Base-by-base conservation (phyloP, 1,140 invertebrate species). In the Planococcus citri region DNA sequence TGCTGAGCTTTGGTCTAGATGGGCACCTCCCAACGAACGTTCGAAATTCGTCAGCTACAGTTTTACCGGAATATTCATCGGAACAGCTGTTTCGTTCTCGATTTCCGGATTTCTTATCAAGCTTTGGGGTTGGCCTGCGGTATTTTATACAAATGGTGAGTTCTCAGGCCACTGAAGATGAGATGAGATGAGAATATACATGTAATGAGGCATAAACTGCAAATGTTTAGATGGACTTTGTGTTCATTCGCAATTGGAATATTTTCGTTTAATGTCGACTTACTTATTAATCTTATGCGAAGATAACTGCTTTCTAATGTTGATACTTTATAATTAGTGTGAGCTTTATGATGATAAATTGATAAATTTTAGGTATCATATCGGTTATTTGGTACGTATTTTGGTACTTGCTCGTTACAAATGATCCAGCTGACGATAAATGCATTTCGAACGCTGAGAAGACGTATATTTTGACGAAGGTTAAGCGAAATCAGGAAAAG, bases 131-230 rank as follows among this genome's bases (percentile, higher is more conserved):
- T 64, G 60, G 60, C 22, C 21, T 0, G 88, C 87, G 21, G 87
- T 95, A 24, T 96, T 95, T 77, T 96, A 94, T 76, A 84, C 92
- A 0, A 93, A 92, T 76, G 92, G 91, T 83, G 77, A 81, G 78
- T 72, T n/a, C n/a, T n/a, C n/a, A n/a, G n/a, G n/a, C n/a, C 51
- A 8, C 4, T 20, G 21, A n/a, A n/a, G 21, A n/a, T 58, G 51
- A 58, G 17, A 4, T 22, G 17, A 8, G 17, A 22, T 4, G 51
- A n/a, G 51, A n/a, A 41, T 41, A 9, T 10, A 41, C 9, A 10
- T n/a, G n/a, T 10, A 10, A 41, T 10, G 37, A 41, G n/a, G n/a
- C 9, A 41, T 41, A 41, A n/a, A 10, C n/a, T 10, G 37, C 37
- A 10, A n/a, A n/a, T 41, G 9, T 10, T 41, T 9, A 41, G 37